Evolutionary conservation across 2,888 invertebrate genomes (phyloP), one percentile per base, ranked within the genome.

Genomic region (Pristionchus mayeri): DNA sequence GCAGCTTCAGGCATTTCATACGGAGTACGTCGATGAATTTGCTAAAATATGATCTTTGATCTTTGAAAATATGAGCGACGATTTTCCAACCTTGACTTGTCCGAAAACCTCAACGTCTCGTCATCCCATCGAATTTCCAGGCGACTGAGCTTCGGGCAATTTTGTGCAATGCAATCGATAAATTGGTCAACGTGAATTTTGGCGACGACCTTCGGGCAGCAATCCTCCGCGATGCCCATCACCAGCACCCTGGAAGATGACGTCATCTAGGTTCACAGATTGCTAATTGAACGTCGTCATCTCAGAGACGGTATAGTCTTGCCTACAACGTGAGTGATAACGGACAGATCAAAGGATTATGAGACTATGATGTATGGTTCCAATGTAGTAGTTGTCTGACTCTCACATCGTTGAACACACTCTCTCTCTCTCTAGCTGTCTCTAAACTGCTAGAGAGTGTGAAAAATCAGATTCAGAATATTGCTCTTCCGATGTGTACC

Each of bases 111-210:
- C 54, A 99, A 95, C 92, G 98, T 98, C 92, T 98, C 98, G 0
- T 98, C 98, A 94, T 99, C 99, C 99, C 99, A 99, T 90, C 96
- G 95, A 40, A 99, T 94, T 93, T 99, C 99, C 84, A 99, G 94
- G 0, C 99, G 95, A 27, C 98, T 97, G 91, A 99, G 93, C 90
- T 95, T 95, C 0, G 95, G 95, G 92, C 98, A 98, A 93, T 96
- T 96, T 92, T 96, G 96, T 0, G 98, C 97, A 87, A 99, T 97
- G 79, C 96, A 96, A 93, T 99, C 98, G 63, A 81, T 79, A 54
- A 85, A 85, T 37, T 97, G 98, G 94, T 99, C 99, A 81, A 98
- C 98, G 93, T 95, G 94, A 78, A 95, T 94, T 87, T 94, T 94
- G 37, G 94, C 94, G 81, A 97, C 96, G 89, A 99, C 97, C 93